Base-by-base conservation (phyloP, 2,888 invertebrate genomes). In the Drosophila paucipuncta region DNA sequence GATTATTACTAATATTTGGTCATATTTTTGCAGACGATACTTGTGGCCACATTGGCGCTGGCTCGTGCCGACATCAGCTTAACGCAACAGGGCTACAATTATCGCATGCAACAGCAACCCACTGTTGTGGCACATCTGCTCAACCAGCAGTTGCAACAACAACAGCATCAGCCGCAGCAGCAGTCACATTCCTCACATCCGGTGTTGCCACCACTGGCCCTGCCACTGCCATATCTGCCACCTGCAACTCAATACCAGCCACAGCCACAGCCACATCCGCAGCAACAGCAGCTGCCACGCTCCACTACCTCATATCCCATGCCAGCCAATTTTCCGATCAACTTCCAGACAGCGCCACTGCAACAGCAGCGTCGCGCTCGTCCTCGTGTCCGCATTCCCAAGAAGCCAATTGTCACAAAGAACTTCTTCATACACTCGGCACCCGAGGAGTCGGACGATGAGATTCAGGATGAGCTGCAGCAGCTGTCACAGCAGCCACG, bases 371-470 rank as follows among this genome's bases (percentile, higher is more conserved):
- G 91, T 31, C 92, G 92, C 16, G 67, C 80, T 6, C 91, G 92
- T 35, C 91, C 91, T 35, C 91, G 92, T 25, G 76, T 64, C 1
- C 81, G 89, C 16, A 82, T 85, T n/a, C 82, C 89, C 22, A 92
- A 89, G 73, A 90, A 91, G 63, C 91, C 93, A 4, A 90, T 93
- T 62, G 87, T 93, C 11, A 93, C 92, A 39, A 93, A 93, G 76
- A 92, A 92, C 73, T 93, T 93, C 80, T 93, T 93, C 68, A 91
- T 93, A 3, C 93, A 93, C 73, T 80, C 93, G 13, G 93, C 93
- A 2, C 93, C 93, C 22, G 93, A 93, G 74, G 93, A 93, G 66
- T 91, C 90, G 10, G 92, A 93, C 31, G 92, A 91, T 33, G 92
- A 92, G 64, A 77, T 92, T 7, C 91, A 92, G 52, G 92, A 92